A percentile compares a stretch with the other conserved stretches of the same genome.
These are phyloP conservation scores for Ochlodes sylvanus DNA, from an alignment of 2,888 invertebrate species.

Conservation along the genomic window DNA sequence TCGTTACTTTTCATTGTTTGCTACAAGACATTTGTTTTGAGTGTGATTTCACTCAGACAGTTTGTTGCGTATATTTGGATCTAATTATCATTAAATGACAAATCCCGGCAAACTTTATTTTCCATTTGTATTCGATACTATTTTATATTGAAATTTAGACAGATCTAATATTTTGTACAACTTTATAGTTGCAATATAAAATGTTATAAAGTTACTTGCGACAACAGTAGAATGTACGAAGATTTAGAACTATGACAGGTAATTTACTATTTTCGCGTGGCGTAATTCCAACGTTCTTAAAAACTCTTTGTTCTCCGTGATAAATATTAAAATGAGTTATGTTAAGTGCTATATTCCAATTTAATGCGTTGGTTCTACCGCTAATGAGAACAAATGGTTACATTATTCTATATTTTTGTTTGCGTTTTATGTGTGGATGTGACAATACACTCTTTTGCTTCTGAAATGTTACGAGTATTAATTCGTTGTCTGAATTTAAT, in stretches of 20 bases:
- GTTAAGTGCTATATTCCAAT: constrained; percentile 24
- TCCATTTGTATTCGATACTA: neutral
- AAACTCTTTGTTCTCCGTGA: constrained; percentile 33
- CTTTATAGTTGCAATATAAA: constrained; percentile 26
- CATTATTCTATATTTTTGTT: constrained; percentile 27
- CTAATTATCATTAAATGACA: too few species aligned
- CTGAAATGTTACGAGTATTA: constrained; percentile 1
- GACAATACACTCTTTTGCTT: neutral
- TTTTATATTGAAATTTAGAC: constrained; percentile 35
- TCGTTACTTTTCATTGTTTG: neutral
- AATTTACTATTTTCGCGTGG: constrained; percentile 31
- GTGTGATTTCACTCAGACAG: too few species aligned
- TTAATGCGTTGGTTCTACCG: constrained; percentile 13
- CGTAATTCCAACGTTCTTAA: constrained; percentile 26
- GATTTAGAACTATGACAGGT: constrained; percentile 30
- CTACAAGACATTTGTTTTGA: too few species aligned
- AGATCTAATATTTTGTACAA: constrained; percentile 37
- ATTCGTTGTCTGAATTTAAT: constrained; percentile 25
- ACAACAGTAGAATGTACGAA: constrained; percentile 20
- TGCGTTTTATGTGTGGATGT: constrained; percentile 8
- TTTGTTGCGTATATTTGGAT: too few species aligned
- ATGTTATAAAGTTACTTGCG: constrained; percentile 10
- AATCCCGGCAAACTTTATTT: neutral
- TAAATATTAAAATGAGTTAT: constrained; percentile 30
- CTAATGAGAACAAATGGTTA: constrained; percentile 37